Percentiles rank a stretch among this genome's conserved stretches.
Evolutionary conservation across 2,113 vertebrate species (phyloP).

Genomic region (Festucalex cinctus): DNA sequence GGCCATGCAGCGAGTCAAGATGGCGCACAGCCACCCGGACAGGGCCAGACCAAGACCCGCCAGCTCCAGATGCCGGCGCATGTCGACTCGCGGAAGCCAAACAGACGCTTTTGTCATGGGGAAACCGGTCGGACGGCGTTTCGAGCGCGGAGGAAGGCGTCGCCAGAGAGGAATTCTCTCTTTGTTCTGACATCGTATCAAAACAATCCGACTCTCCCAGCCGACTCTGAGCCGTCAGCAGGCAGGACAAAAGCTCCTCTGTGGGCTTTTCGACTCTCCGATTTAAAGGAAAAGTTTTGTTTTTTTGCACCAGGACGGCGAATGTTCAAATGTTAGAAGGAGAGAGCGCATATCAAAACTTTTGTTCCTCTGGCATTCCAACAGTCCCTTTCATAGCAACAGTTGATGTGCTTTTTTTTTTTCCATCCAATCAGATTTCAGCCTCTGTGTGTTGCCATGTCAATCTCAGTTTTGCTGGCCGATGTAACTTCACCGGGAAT

Average conservation of each 20-base stretch:
- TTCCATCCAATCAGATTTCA: neutral
- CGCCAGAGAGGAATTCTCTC: slow-evolving; percentile 44
- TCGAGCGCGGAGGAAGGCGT: slow-evolving; percentile 39
- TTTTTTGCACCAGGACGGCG: neutral
- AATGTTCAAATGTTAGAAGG: no score
- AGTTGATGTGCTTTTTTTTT: neutral
- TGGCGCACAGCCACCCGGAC: slow-evolving; percentile 66
- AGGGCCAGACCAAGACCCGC: slow-evolving; percentile 49
- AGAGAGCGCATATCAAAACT: no score
- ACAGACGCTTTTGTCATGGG: slow-evolving; percentile 28
- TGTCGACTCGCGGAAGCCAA: slow-evolving; percentile 43
- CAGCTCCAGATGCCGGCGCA: slow-evolving; percentile 62
- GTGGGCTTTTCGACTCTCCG: slow-evolving; percentile 21
- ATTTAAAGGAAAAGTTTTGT: slow-evolving; percentile 16
- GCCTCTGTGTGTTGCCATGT: neutral
- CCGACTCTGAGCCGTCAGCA: slow-evolving; percentile 1
- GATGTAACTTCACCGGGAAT: no score
- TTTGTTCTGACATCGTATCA: slow-evolving; percentile 67
- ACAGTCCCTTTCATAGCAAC: no score
- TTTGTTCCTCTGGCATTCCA: no score
- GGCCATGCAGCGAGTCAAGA: slow-evolving; percentile 80
- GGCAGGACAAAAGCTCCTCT: slow-evolving; percentile 51
- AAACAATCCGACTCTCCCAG: slow-evolving; percentile 49
- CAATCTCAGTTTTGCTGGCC: neutral
- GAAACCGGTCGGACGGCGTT: slow-evolving; percentile 56